Evolutionary conservation across 2,888 invertebrate genomes (phyloP), one percentile per base, ranked within the genome.

Genomic region (Orchesellides sinensis): DNA sequence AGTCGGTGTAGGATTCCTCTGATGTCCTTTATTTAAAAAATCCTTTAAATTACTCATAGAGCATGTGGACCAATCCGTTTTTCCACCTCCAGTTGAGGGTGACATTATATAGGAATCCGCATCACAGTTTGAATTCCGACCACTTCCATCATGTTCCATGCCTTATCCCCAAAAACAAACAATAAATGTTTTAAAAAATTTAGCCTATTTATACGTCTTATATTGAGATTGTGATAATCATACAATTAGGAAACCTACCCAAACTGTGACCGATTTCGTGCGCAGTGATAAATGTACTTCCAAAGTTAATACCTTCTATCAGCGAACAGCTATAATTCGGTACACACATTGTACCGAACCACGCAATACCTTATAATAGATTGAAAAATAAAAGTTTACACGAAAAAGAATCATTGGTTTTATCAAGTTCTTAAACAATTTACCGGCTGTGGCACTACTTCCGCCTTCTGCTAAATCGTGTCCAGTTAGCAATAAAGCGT

Each of bases 271-370:
- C 77, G 6, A 78, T 69, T 49, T 78, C 79, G 19, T 83, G 79
- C 2, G 81, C 27, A 8, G 83, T 56, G 10, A 77, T 70, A 23
- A 85, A 83, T 0, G 81, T 68, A 4, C 81, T 69, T 2, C 61
- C 77, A 78, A 85, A 85, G 0, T 66, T 63, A 4, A 21, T 27
- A 1, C 68, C 85, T 69, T 85, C 85, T 23, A 81, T 85, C 40
- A 85, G 5, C 4, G 85, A 85, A 27, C 83, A 85, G 21, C 85
- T 85, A 19, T 61, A 56, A 12, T 65, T 63, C n/a, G 59, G 73
- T 8, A 85, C 35, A 47, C 85, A 85, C 85, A 85, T 83, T 27
- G 85, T 85, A 17, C 70, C 68, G 32, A 70, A 74, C 83, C 83
- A 85, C 0, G 85, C 83, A 14, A 85, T 74, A 0, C 85, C 85